Percentiles rank a stretch among this genome's conserved stretches.
Evolutionary conservation across 2,888 invertebrate species (phyloP).

Genomic region (Pammene fasciana): DNA sequence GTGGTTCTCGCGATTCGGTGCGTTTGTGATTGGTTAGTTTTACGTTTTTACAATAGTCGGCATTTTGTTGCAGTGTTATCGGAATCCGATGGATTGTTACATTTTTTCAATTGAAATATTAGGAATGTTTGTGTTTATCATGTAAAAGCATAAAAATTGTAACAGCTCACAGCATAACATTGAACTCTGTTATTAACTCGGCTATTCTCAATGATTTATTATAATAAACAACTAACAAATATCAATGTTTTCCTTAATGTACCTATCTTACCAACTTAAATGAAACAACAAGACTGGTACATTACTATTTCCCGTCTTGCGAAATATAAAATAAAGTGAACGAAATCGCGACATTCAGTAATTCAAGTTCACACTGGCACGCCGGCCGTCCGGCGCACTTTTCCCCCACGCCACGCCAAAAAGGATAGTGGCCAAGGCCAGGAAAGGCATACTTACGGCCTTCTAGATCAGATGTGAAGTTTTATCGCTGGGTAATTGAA

Average conservation of each 20-base stretch:
- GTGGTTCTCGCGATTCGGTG: conserved; percentile 25
- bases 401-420: background rate
- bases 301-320: conserved; percentile 13
- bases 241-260: background rate
- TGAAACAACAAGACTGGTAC: conserved; percentile 22
- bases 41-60: conserved; percentile 28
- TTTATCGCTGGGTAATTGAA: conserved; percentile 80
- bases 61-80: conserved; percentile 9
- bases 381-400: conserved; percentile 38
- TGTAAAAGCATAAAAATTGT: too few species aligned
- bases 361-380: conserved; percentile 41
- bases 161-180: too few species aligned
- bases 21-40: conserved; percentile 31
- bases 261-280: conserved; percentile 3
- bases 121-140: background rate
- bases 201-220: too few species aligned
- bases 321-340: conserved; percentile 34
- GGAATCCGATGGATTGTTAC: conserved; percentile 12
- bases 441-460: conserved; percentile 12
- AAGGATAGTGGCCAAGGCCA: background rate
- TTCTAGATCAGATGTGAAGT: conserved; percentile 54
- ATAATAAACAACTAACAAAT: too few species aligned
- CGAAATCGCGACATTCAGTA: conserved; percentile 39
- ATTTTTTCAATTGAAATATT: background rate
- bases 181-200: too few species aligned